Evolutionary conservation across 2,888 invertebrate species (phyloP).

Genomic region (Rotaria magnacalcarata): DNA sequence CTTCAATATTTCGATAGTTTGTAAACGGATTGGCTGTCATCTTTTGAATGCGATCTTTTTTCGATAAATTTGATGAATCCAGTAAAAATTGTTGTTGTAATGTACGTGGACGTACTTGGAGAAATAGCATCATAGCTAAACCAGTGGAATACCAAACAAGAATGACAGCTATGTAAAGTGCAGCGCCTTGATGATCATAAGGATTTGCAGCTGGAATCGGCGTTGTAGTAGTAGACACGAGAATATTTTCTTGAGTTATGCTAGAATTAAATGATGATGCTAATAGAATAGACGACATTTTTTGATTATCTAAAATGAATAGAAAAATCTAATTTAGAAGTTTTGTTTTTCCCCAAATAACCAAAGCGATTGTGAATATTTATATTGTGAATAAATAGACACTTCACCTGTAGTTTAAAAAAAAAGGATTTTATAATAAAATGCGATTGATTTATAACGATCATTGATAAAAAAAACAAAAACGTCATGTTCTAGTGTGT

Average conservation of each 20-base stretch:
- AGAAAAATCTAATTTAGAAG: too few relatives aligned
- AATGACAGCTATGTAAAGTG: slow-evolving; percentile 19
- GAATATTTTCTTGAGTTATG: neutral
- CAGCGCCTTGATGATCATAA: slow-evolving; percentile 11
- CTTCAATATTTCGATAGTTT: neutral
- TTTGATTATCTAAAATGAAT: too few relatives aligned
- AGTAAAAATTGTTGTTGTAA: slow-evolving; percentile 7
- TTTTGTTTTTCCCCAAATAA: too few relatives aligned
- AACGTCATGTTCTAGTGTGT: too few relatives aligned
- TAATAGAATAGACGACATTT: too few relatives aligned
- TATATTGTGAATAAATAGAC: too few relatives aligned
- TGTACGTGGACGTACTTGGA: slow-evolving; percentile 30
- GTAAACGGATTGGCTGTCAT: neutral
- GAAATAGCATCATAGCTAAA: slow-evolving; percentile 35
- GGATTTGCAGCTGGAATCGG: neutral
- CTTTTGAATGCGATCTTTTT: neutral
- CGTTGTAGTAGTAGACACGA: neutral
- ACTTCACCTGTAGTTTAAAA: too few relatives aligned
- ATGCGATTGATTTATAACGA: too few relatives aligned
- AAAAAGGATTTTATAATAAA: too few relatives aligned
- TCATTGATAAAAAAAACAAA: too few relatives aligned
- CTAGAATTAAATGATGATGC: neutral
- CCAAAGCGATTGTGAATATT: too few relatives aligned
- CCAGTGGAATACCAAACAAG: slow-evolving; percentile 34
- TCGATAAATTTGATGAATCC: neutral